Conservation (phyloP, 2,113 vertebrate genomes). For the Apodemus speciosus region DNA sequence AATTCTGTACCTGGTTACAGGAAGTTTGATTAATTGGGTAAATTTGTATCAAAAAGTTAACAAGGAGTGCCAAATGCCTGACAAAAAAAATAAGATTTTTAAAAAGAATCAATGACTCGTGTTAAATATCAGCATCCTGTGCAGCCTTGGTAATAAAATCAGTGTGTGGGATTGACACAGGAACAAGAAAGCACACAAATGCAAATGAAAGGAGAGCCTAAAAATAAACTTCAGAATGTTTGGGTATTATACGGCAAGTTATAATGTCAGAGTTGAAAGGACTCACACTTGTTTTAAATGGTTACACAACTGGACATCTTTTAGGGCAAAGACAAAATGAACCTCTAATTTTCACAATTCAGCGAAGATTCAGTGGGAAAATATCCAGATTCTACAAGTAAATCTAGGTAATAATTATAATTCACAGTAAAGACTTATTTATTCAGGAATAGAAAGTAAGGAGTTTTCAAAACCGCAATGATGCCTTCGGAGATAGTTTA, state of each 20-base stretch:
- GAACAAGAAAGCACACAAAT: neutral
- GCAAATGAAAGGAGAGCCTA: neutral
- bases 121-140: neutral
- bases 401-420: neutral
- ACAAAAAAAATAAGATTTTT: neutral
- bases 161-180: neutral
- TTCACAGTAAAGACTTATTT: neutral
- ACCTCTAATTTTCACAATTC: neutral
- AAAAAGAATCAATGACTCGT: neutral
- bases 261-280: slow-evolving; percentile 9
- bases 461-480: neutral
- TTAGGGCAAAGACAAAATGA: neutral
- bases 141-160: neutral
- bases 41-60: neutral
- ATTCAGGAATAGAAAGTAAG: neutral
- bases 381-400: neutral
- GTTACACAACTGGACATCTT: neutral
- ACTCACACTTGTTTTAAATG: neutral
- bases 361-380: neutral
- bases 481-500: neutral
- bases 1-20: neutral
- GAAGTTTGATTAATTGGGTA: neutral
- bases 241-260: neutral
- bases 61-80: neutral
- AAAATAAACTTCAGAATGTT: neutral